These are phyloP conservation scores for Abrostola tripartita DNA, from an alignment of 2,888 invertebrate genomes.

Conservation along the genomic window DNA sequence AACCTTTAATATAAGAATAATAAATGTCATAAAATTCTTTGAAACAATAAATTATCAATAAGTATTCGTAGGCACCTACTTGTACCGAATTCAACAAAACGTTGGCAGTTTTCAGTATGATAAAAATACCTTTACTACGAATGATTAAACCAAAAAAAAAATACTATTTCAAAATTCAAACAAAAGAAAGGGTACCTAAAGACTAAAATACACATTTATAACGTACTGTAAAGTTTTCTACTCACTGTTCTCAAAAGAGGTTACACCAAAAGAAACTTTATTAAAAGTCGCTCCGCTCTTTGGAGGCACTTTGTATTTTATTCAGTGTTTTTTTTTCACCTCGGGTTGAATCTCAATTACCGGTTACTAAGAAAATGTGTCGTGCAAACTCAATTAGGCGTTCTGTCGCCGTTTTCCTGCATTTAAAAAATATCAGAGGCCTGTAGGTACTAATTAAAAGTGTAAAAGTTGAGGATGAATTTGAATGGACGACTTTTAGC, in stretches of 20 bases:
- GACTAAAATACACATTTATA: conserved; percentile 15
- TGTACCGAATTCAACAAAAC: too few species aligned
- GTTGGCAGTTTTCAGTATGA: too few species aligned
- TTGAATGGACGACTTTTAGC: conserved; percentile 17
- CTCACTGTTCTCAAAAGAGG: conserved; percentile 31
- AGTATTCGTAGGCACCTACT: too few species aligned
- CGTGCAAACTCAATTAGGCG: conserved; percentile 55
- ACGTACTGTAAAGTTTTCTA: conserved; percentile 17
- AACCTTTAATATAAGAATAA: too few species aligned
- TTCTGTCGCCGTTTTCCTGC: conserved; percentile 31
- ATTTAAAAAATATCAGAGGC: conserved; percentile 39
- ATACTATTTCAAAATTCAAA: not conserved
- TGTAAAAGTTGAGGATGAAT: conserved; percentile 32
- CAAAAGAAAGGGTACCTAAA: not conserved
- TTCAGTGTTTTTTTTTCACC: conserved; percentile 49
- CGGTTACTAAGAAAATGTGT: conserved; percentile 54
- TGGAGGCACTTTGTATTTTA: conserved; percentile 45
- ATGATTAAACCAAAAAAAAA: not conserved
- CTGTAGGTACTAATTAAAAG: conserved; percentile 41
- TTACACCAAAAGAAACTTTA: conserved; percentile 49
- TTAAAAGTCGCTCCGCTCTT: conserved; percentile 45
- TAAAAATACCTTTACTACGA: not conserved
- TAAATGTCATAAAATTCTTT: too few species aligned
- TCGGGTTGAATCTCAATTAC: conserved; percentile 55
- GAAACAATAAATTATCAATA: too few species aligned